Conservation (phyloP, 1,140 invertebrate genomes). For the Drosophila ironensis region DNA sequence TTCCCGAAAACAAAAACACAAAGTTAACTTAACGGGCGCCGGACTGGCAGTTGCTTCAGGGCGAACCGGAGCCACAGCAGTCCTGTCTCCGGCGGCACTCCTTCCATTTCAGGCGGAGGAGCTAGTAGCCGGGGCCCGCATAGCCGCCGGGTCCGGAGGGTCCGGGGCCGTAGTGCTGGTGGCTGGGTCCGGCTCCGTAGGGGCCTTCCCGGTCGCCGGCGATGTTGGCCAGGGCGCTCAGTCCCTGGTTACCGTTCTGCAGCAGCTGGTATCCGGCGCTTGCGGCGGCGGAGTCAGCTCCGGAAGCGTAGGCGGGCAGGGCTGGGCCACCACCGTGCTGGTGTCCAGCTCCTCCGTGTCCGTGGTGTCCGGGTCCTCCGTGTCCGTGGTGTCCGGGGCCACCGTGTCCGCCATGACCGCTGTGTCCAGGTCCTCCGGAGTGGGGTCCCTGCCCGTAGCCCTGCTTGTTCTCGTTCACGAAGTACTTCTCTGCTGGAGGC, state of each 20-base stretch:
- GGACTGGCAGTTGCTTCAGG: constrained; percentile 32
- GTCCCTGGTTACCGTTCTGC: constrained; percentile 70
- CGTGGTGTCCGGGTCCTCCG: constrained; percentile 42
- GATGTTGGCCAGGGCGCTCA: constrained; percentile 71
- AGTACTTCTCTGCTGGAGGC: constrained; percentile 81
- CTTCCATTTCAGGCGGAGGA: constrained; percentile 63
- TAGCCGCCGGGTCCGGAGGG: constrained; percentile 43
- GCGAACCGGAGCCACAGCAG: constrained; percentile 13
- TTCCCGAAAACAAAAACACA: too few relatives aligned
- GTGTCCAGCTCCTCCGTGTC: constrained; percentile 22
- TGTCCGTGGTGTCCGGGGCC: constrained; percentile 18
- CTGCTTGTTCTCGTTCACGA: constrained; percentile 79
- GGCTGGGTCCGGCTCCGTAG: constrained; percentile 33
- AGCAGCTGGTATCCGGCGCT: constrained; percentile 75
- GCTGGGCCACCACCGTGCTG: constrained; percentile 44
- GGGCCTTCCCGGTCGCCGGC: constrained; percentile 56
- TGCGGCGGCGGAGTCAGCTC: constrained; percentile 64
- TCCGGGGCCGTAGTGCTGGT: constrained; percentile 45
- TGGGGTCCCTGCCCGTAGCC: constrained; percentile 53
- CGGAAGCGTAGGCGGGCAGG: constrained; percentile 63
- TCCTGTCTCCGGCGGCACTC: too few relatives aligned
- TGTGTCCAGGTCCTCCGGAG: constrained; percentile 16
- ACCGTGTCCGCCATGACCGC: constrained; percentile 8
- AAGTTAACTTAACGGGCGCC: constrained; percentile 51
- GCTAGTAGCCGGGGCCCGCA: constrained; percentile 12